These are phyloP conservation scores for Luperina testacea DNA, from an alignment of 2,888 invertebrate genomes.

Conservation along the genomic window DNA sequence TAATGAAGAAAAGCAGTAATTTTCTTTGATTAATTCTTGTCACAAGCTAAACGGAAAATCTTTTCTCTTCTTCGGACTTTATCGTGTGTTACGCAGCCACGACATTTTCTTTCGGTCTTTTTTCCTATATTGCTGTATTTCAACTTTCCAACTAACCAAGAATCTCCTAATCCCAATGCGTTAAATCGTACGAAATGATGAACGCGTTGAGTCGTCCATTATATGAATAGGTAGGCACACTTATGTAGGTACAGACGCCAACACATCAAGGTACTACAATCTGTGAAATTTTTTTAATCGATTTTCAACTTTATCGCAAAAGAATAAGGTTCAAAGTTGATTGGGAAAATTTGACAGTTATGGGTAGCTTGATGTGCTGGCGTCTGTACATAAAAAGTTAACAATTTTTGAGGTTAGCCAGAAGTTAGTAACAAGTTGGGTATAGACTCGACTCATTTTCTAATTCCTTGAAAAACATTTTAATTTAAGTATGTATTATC, in stretches of 20 bases:
- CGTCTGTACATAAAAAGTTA: not conserved
- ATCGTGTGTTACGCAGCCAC: not conserved
- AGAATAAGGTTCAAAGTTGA: too few relatives aligned
- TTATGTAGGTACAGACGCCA: too few relatives aligned
- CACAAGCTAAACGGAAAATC: not conserved
- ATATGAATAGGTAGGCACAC: not conserved
- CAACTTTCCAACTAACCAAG: not conserved
- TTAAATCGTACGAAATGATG: not conserved
- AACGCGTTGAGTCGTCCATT: not conserved
- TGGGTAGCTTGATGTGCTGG: too few relatives aligned
- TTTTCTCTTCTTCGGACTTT: not conserved
- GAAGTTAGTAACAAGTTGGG: not conserved
- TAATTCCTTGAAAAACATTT: not conserved
- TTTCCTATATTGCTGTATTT: not conserved
- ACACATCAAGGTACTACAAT: too few relatives aligned
- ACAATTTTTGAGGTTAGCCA: not conserved
- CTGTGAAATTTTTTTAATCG: too few relatives aligned
- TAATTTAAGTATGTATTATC: not conserved
- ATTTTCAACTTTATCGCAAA: too few relatives aligned
- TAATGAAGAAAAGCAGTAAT: not conserved
- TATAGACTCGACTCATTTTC: not conserved
- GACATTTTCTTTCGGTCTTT: not conserved
- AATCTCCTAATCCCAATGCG: not conserved
- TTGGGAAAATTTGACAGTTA: too few relatives aligned
- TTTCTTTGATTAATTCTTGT: not conserved